These are phyloP conservation scores for Sphaerophoria rueppellii DNA, from an alignment of 2,888 invertebrate species.

Conservation along the genomic window DNA sequence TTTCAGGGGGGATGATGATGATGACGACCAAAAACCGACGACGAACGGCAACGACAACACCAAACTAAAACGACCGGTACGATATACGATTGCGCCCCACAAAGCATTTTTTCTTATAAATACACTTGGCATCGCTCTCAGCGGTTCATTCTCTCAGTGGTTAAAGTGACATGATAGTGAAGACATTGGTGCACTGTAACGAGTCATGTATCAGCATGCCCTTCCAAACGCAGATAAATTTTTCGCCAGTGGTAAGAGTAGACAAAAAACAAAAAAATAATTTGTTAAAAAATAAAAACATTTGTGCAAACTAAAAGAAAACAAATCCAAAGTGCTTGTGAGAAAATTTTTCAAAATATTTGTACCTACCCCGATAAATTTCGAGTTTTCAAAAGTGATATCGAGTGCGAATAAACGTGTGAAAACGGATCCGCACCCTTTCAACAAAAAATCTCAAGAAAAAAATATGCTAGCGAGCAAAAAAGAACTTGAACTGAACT, in stretches of 20 bases:
- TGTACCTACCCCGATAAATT: conserved; percentile 8
- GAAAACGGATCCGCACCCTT: conserved; percentile 67
- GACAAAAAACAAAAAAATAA: conserved; percentile 52
- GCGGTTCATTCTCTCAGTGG: conserved; percentile 82
- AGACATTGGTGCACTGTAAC: conserved; percentile 81
- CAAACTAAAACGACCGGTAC: background rate
- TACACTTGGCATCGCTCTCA: conserved; percentile 77
- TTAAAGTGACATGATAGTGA: conserved; percentile 83
- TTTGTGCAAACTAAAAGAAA: conserved; percentile 31
- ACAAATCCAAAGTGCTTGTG: conserved; percentile 56
- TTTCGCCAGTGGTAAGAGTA: conserved; percentile 81
- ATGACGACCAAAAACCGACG: background rate
- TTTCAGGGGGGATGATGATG: conserved; percentile 35
- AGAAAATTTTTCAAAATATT: conserved; percentile 42
- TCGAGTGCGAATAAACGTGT: conserved; percentile 36
- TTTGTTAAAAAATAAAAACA: conserved; percentile 13
- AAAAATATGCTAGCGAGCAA: conserved; percentile 40
- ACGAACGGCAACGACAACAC: conserved; percentile 14
- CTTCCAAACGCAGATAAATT: conserved; percentile 82
- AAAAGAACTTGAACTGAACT: conserved; percentile 1
- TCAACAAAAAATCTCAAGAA: conserved; percentile 12
- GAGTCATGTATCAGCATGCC: conserved; percentile 83
- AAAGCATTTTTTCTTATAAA: conserved; percentile 78
- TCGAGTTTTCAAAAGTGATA: conserved; percentile 25
- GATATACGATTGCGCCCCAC: conserved; percentile 33